Evolutionary conservation across 2,888 invertebrate species (phyloP), one percentile per base, ranked within the genome.

Genomic region (Galerucella calmariensis): DNA sequence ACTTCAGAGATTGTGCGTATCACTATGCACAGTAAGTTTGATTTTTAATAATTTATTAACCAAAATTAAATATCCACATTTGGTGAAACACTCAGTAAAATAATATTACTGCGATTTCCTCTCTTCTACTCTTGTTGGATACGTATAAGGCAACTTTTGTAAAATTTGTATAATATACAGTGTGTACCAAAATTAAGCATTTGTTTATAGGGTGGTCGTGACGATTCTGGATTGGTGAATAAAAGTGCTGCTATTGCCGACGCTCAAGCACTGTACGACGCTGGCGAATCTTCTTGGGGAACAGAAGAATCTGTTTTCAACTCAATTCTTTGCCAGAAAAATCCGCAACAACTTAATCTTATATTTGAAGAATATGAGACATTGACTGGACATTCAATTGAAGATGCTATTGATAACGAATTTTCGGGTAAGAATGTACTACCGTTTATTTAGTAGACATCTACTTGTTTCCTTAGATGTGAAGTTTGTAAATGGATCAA

Each of bases 271-370:
- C 89, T 95, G 79, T 89, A 95, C 11, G 90, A 92, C 88, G 95
- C 95, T 74, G 95, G 92, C n/a, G 91, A 91, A 84, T 84, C 90
- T 14, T 84, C 90, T 14, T 84, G 86, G 77, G 80, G 97, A 72
- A 97, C 97, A 0, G 96, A 96, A 85, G 96, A 96, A 87, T 94
- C 94, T 0, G 90, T 91, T 63, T 96, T 97, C 88, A 95, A 96
- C 86, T 90, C 92, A 74, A 91, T 97, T 73, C 89, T 97, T 65
- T 95, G 95, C 81, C 93, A 94, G 74, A 92, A 96, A 81, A 94
- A 92, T 83, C 91, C 90, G 78, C 89, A 90, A 9, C 94, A 95
- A 83, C 84, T 92, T 66, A 85, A 88, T 27, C 84, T 87, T 69
- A 88, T 90, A 67, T 87, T 87, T 74, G 89, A 90, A 69, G 94